These are phyloP conservation scores for Gobionotothen gibberifrons DNA, from an alignment of 2,797 vertebrate species.

Conservation along the genomic window DNA sequence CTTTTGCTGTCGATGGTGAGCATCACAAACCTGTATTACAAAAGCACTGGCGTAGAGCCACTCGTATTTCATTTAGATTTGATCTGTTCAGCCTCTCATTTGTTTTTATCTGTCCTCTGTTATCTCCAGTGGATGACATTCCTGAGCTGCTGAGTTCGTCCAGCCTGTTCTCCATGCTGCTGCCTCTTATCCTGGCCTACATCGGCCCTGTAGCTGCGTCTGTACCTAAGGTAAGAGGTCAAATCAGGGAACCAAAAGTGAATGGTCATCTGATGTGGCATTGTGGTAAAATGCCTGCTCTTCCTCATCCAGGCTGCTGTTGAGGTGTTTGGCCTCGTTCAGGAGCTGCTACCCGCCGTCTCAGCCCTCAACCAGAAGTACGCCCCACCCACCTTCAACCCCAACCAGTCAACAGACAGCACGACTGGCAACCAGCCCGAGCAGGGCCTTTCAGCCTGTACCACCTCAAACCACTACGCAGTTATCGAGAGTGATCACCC, in stretches of 20 bases:
- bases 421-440: conserved; percentile 98
- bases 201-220: conserved; percentile 98
- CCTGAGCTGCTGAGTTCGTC: conserved; percentile 98
- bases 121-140: conserved; percentile 93
- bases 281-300: not conserved
- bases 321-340: conserved; percentile 97
- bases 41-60: not conserved
- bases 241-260: not conserved
- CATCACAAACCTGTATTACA: not conserved
- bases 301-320: conserved; percentile 91
- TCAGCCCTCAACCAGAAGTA: conserved; percentile 99
- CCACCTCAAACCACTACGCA: conserved; percentile 96
- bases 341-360: conserved; percentile 95
- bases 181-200: conserved; percentile 98
- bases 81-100: not conserved
- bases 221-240: conserved; percentile 91
- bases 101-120: conserved; percentile 11
- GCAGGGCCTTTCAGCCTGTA: conserved; percentile 96
- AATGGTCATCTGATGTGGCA: not conserved
- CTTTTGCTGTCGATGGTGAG: conserved; percentile 98
- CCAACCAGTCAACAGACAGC: conserved; percentile 99
- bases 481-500: conserved; percentile 98
- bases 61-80: not conserved
- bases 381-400: conserved; percentile 96
- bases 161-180: conserved; percentile 98